Evolutionary conservation across 92 coral and sea anemone genomes (phyloP).

Genomic region (Muricea muricata): DNA sequence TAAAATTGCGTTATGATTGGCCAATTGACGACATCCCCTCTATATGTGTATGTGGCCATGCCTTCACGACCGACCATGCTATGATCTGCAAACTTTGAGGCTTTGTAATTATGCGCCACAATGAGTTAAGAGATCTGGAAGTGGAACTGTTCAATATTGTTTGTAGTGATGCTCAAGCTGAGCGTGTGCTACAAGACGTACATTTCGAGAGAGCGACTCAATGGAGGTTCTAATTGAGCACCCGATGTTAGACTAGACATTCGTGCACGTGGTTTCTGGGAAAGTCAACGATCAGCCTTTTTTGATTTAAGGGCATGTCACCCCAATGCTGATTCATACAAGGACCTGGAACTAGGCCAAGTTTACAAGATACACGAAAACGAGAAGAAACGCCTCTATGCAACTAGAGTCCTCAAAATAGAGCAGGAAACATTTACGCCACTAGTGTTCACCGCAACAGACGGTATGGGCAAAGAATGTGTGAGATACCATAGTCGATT

Average conservation of each 20-base stretch:
- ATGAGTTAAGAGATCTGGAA: constrained; percentile 52
- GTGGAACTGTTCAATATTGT: constrained; percentile 54
- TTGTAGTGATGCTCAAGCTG: constrained; percentile 48
- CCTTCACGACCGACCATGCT: constrained; percentile 46
- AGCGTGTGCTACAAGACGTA: constrained; percentile 45
- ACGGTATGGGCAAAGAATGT: neutral
- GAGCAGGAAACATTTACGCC: constrained; percentile 25
- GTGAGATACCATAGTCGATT: too few relatives aligned
- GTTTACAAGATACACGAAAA: neutral
- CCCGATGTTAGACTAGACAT: constrained; percentile 44
- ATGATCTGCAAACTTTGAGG: constrained; percentile 51
- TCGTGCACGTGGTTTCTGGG: too few relatives aligned
- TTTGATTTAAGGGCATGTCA: neutral
- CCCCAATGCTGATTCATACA: neutral
- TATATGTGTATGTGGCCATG: constrained; percentile 58
- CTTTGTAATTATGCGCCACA: constrained; percentile 54
- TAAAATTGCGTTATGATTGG: constrained; percentile 55
- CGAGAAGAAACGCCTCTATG: neutral
- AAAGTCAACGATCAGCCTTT: constrained; percentile 15
- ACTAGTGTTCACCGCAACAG: neutral
- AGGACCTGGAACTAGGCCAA: neutral
- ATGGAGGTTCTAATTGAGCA: constrained; percentile 12
- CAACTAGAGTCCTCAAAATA: neutral
- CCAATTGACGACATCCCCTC: constrained; percentile 34
- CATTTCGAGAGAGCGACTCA: constrained; percentile 21